Evolutionary conservation across 2,888 invertebrate species (phyloP).

Genomic region (Volucella bombylans): DNA sequence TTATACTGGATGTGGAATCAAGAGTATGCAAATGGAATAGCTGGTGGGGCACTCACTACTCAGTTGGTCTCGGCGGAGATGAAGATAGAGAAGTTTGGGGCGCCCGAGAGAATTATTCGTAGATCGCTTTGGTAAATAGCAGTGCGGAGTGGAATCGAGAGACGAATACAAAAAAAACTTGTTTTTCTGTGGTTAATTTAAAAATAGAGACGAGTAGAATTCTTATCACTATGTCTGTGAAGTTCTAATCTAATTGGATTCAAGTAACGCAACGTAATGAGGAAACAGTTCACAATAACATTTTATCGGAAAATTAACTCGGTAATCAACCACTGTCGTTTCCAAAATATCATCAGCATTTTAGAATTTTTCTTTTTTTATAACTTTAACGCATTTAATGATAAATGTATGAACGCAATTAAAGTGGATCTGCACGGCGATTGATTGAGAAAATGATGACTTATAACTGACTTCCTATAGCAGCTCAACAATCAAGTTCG

Average conservation of each 20-base stretch:
- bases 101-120: constrained; percentile 1
- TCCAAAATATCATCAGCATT: too few species aligned
- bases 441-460: too few species aligned
- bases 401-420: too few species aligned
- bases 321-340: too few species aligned
- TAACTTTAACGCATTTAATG: too few species aligned
- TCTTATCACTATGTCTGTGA: constrained; percentile 14
- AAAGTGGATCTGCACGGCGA: too few species aligned
- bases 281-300: constrained; percentile 14
- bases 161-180: constrained; percentile 6
- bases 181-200: constrained; percentile 19
- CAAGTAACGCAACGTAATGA: constrained; percentile 4
- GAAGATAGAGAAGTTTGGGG: background rate
- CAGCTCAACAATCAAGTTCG: too few species aligned
- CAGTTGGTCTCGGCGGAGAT: too few species aligned
- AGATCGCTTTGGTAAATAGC: constrained; percentile 14
- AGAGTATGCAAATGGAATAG: background rate
- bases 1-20: constrained; percentile 7
- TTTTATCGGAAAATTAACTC: too few species aligned
- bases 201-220: constrained; percentile 14
- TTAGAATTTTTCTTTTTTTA: too few species aligned
- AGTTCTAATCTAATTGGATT: constrained; percentile 1
- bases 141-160: background rate
- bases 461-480: too few species aligned
- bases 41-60: background rate